Conservation (phyloP, 2,797 vertebrate genomes). For the Pristis pectinata region DNA sequence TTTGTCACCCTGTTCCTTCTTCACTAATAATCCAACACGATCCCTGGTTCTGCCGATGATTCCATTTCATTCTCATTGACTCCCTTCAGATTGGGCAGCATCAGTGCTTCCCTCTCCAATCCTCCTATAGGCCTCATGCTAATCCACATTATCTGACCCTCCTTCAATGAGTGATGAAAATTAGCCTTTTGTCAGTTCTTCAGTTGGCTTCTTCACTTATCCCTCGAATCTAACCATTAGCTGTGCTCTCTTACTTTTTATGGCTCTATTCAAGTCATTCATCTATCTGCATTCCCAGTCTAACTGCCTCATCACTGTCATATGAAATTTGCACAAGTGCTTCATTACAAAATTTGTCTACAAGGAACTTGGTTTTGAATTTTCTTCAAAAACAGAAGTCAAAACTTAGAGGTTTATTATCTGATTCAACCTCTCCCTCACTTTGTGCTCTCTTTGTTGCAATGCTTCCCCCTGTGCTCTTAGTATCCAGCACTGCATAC, state of each 20-base stretch:
- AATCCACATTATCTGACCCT: not conserved
- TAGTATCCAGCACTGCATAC: not conserved
- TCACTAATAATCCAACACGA: not conserved
- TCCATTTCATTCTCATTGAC: not conserved
- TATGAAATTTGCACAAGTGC: not conserved
- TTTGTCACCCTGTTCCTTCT: not conserved
- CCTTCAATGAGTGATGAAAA: not conserved
- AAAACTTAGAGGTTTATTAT: not conserved
- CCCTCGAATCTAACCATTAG: not conserved
- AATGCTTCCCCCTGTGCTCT: not conserved
- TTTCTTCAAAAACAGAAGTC: not conserved
- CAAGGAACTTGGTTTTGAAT: not conserved
- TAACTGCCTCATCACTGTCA: not conserved
- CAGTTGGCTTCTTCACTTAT: not conserved
- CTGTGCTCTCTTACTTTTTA: not conserved
- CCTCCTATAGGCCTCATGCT: not conserved
- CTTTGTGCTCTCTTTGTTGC: not conserved
- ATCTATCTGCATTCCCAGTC: not conserved
- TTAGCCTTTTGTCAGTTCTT: not conserved
- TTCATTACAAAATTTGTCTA: not conserved
- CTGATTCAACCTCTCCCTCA: not conserved
- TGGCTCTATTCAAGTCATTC: not conserved
- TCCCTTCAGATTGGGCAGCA: not conserved
- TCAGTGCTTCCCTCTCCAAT: not conserved
- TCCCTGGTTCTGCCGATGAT: not conserved